Evolutionary conservation across 1,140 invertebrate species (phyloP), one percentile per base, ranked within the genome.

Genomic region (Asbolus verrucosus): DNA sequence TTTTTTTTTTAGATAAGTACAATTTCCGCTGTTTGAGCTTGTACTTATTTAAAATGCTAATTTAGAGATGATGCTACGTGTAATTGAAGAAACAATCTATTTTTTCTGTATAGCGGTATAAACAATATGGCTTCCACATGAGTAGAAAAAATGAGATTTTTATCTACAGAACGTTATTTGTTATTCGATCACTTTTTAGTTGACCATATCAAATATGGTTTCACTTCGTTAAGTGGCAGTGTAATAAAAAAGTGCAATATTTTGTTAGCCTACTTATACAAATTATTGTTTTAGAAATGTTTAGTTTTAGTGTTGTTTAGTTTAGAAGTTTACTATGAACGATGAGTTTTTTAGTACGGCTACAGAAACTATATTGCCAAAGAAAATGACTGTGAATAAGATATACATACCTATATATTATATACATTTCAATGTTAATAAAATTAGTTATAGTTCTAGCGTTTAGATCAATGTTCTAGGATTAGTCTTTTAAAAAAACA

Each of bases 301-400:
- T 66, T 11, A 16, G 41, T 41, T 27, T 21, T 38, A 62, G 31
- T 36, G 16, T 54, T 54, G n/a, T 67, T 66, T 33, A 31, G 30
- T 33, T 65, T 30, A 19, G 9, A 11, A 15, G 24, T 66, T 36
- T 36, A 36, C 5, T n/a, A 36, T 62, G 16, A 19, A 11, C 33
- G 33, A 36, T 36, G 33, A 36, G 33, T 36, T 36, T 73, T n/a
- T 69, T 73, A 69, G 59, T 46, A 65, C 63, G 33, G 69, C 66
- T 72, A 39, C 73, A 71, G 65, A 68, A 74, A 75, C 69, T 73
- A 71, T 76, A 73, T 78, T 77, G 76, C 76, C 78, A 79, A 79
- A 78, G 74, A 79, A 77, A 67, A 79, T 79, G 78, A 79, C 77
- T 79, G 78, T 79, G 78, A 79, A 78, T 79, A 79, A 63, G 46